Evolutionary conservation across 2,113 vertebrate species (phyloP).

Genomic region (Eclectus roratus): DNA sequence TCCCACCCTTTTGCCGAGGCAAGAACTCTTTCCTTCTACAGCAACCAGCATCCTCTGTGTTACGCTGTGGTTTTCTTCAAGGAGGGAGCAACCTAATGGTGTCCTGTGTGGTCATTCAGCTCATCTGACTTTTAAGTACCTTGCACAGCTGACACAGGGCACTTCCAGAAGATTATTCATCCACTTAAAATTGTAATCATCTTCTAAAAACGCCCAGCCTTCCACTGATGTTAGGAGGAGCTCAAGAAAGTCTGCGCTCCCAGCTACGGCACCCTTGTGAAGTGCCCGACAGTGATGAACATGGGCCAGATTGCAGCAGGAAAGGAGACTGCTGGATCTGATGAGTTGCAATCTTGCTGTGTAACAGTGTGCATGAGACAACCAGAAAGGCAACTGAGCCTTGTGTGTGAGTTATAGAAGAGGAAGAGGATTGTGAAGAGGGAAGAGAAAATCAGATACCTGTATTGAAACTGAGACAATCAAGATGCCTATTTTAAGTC

Average conservation of each 20-base stretch:
- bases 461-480: background rate
- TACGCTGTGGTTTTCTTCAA: background rate
- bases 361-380: background rate
- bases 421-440: conserved; percentile 33
- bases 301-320: background rate
- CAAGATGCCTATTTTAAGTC: background rate
- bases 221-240: background rate
- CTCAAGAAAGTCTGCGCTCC: background rate
- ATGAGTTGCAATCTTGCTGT: background rate
- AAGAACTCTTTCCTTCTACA: conserved; percentile 19
- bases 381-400: background rate
- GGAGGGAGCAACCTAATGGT: background rate
- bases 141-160: background rate
- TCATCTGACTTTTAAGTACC: background rate
- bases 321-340: background rate
- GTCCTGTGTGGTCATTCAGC: background rate
- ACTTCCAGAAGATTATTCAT: background rate
- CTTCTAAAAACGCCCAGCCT: background rate
- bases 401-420: background rate
- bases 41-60: background rate
- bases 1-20: conserved; percentile 54
- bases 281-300: background rate
- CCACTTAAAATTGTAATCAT: background rate
- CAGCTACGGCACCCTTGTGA: background rate
- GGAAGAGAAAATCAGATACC: conserved; percentile 51